phyloP scores from a whole-genome alignment of 2,888 invertebrate species.

The Zygogramma bicolorata region DNA sequence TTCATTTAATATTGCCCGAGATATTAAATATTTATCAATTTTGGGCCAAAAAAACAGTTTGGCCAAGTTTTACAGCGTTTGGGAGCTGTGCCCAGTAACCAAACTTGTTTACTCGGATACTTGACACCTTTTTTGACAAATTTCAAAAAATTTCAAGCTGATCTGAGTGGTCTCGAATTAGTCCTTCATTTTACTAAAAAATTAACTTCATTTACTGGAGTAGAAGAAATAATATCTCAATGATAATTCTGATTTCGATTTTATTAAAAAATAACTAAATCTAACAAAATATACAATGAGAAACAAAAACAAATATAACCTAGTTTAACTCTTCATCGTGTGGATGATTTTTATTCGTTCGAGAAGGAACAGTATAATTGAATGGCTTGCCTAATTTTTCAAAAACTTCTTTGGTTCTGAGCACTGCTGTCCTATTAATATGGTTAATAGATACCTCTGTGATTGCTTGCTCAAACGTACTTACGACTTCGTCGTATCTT shows the following conservation, averaged over 20 bases:
- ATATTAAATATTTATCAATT: no score
- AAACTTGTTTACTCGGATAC: no score
- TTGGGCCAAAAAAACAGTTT: no score
- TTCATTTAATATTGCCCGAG: no score
- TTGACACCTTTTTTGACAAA: no score
- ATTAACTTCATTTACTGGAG: not conserved
- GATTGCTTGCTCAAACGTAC: constrained; percentile 67
- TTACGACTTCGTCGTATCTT: constrained; percentile 67
- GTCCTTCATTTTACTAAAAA: no score
- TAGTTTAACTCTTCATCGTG: constrained; percentile 13
- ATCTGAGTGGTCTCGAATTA: no score
- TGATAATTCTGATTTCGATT: not conserved
- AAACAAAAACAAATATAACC: not conserved
- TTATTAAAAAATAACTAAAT: constrained; percentile 1
- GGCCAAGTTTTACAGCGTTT: no score
- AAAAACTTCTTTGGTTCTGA: constrained; percentile 70
- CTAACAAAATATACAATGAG: not conserved
- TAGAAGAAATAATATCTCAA: not conserved
- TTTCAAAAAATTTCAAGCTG: no score
- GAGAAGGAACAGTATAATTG: constrained; percentile 69
- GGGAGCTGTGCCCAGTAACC: no score
- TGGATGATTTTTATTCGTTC: constrained; percentile 20
- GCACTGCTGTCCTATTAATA: constrained; percentile 73
- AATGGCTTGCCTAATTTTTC: constrained; percentile 72
- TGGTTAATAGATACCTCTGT: constrained; percentile 70